Evolutionary conservation across 2,113 vertebrate species (phyloP).

Genomic region (Mesitornis unicolor): DNA sequence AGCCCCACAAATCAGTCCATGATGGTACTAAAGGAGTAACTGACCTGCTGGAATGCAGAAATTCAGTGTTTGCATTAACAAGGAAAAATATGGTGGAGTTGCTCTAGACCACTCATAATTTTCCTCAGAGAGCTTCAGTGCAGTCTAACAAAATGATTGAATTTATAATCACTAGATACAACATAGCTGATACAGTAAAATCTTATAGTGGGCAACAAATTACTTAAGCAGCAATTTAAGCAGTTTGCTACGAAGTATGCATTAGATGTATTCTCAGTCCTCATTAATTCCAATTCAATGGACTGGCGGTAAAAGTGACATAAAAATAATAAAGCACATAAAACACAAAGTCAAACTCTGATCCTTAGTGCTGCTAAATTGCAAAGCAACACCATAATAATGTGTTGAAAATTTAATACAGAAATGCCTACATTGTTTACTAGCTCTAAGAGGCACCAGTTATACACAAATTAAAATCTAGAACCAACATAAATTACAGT

Average conservation of each 20-base stretch:
- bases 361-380: not conserved
- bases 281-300: conserved; percentile 38
- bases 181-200: conserved; percentile 12
- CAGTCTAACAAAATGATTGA: not conserved
- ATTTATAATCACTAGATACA: not conserved
- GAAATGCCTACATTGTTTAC: not conserved
- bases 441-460: not conserved
- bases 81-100: not conserved
- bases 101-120: not conserved
- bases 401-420: not conserved
- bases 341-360: not conserved
- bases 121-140: not conserved
- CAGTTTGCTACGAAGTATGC: not conserved
- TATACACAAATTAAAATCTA: not conserved
- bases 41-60: not conserved
- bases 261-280: not conserved
- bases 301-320: not conserved
- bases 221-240: conserved; percentile 7
- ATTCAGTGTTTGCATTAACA: not conserved
- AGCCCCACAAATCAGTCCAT: not conserved
- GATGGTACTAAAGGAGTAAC: not conserved
- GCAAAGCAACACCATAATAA: not conserved
- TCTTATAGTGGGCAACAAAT: not conserved
- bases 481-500: not conserved
- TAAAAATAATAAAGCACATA: conserved; percentile 28